These are phyloP conservation scores for Egretta garzetta DNA, from an alignment of 2,113 vertebrate genomes.

Conservation along the genomic window DNA sequence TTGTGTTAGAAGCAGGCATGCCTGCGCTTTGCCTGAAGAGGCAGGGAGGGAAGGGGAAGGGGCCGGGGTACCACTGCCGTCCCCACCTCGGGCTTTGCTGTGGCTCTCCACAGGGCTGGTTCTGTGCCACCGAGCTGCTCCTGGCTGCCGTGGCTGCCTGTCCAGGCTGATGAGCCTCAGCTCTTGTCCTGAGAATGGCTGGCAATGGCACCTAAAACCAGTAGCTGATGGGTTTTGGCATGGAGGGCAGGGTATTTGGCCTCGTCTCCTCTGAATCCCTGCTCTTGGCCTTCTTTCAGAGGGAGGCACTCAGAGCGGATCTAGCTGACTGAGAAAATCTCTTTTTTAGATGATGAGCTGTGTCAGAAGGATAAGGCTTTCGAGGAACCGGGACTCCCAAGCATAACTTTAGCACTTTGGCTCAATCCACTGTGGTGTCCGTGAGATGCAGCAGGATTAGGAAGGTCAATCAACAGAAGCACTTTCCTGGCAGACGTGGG, in stretches of 20 bases:
- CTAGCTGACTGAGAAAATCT: slow-evolving; percentile 34
- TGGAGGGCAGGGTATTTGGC: slow-evolving; percentile 18
- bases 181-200: background rate
- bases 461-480: background rate
- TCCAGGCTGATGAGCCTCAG: background rate
- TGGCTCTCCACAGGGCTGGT: background rate
- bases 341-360: background rate
- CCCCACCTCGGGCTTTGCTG: fast-evolving
- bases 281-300: slow-evolving; percentile 34
- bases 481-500: background rate
- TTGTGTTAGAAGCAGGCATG: background rate
- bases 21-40: background rate
- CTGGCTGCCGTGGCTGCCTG: background rate
- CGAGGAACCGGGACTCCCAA: slow-evolving; percentile 26
- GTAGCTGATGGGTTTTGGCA: slow-evolving; percentile 29
- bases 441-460: background rate
- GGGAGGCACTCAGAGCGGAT: background rate
- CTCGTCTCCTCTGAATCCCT: background rate
- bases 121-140: background rate
- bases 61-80: background rate
- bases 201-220: background rate
- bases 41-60: background rate
- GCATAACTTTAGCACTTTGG: slow-evolving; percentile 29
- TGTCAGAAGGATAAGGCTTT: slow-evolving; percentile 33
- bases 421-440: fast-evolving